Evolutionary conservation across 1,140 invertebrate species (phyloP), one percentile per base, ranked within the genome.

Genomic region (Phocides pigmalion): DNA sequence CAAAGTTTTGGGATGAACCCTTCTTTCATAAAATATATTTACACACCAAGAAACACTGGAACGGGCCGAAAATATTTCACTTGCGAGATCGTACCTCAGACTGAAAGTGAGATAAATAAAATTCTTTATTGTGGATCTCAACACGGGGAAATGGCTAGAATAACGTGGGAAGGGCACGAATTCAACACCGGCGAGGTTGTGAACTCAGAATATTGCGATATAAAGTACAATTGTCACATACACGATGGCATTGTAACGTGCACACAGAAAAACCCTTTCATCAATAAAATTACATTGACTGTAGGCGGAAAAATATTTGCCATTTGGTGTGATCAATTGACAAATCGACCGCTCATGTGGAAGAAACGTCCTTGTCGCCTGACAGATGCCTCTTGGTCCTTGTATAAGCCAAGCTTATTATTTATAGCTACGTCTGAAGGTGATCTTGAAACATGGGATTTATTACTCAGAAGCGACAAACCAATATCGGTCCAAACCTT

Each of bases 181-280:
- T 93, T 94, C 51, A 91, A 92, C 64, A 93, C 93, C 0, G 94
- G 93, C 0, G 86, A 93, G 66, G 69, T 81, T 9, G 88, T 94
- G 0, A 94, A 93, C 72, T 91, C 84, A 4, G 93, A 95, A 82
- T 82, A 82, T 42, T 85, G 82, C 25, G 88, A 87, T 62, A 89
- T 92, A 78, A 56, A 84, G 20, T 91, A 82, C 72, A 74, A 84
- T 62, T 92, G 92, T 66, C 84, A 76, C 62, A 93, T 94, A 50
- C 95, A 96, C 72, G 94, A 96, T 73, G 95, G 95, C 0, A 93
- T 94, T 1, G 78, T 96, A 11, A 89, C 92, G 0, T 83, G 92
- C 17, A 76, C 93, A 2, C 75, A 92, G 22, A 93, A 93, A 77
- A 95, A 94, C 70, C 92, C 89, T 4, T 92, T 93, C 62, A 81